Conservation (phyloP, 2,888 invertebrate species). For the Hirtodrosophila histrioides region DNA sequence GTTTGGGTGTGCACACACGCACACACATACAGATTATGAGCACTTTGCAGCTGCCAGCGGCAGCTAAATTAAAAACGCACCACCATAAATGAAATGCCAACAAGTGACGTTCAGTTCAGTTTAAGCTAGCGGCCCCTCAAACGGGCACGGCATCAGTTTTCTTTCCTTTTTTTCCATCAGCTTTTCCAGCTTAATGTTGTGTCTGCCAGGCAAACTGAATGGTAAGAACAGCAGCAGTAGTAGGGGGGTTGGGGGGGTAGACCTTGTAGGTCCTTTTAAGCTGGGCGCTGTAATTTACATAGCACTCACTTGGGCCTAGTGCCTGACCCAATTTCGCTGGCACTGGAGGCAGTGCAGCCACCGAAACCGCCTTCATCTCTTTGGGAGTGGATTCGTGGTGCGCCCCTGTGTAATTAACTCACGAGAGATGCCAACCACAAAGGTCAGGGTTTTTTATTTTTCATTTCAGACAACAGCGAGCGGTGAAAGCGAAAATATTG, state of each 20-base stretch:
- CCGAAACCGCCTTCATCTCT: neutral
- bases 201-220: conserved; percentile 42
- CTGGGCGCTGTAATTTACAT: conserved; percentile 71
- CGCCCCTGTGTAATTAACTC: conserved; percentile 68
- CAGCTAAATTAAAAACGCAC: conserved; percentile 69
- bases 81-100: conserved; percentile 41
- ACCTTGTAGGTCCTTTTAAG: conserved; percentile 64
- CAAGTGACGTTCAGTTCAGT: conserved; percentile 58
- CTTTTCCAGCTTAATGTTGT: conserved; percentile 47
- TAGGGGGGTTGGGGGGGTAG: neutral
- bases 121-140: conserved; percentile 60
- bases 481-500: conserved; percentile 71
- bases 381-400: conserved; percentile 11
- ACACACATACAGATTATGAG: conserved; percentile 27
- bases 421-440: conserved; percentile 51
- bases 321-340: conserved; percentile 70
- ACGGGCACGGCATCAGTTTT: conserved; percentile 50
- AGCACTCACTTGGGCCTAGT: conserved; percentile 79
- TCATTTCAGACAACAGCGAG: conserved; percentile 39
- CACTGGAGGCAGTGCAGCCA: conserved; percentile 33
- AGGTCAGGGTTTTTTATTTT: conserved; percentile 65
- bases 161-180: conserved; percentile 57
- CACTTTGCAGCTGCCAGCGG: conserved; percentile 70
- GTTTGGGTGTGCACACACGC: conserved; percentile 28
- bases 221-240: conserved; percentile 16